phyloP scores from a whole-genome alignment of 35 echinoderm and acorn worm species.

The Lytechinus variegatus region DNA sequence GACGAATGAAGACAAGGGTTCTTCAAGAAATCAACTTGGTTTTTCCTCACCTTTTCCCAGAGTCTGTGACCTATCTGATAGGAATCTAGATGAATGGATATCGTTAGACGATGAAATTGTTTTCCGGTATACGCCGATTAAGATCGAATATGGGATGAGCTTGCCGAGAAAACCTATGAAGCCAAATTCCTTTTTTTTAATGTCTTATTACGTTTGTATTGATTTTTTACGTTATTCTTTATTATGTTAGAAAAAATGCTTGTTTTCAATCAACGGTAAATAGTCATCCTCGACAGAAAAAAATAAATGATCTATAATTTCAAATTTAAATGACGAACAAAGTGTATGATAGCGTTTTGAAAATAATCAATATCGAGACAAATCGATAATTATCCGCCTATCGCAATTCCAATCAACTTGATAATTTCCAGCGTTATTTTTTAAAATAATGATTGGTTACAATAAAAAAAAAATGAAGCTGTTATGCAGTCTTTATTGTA shows the following conservation, averaged over 20 bases:
- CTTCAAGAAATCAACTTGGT: background rate
- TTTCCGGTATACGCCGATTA: background rate
- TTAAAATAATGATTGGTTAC: too few relatives aligned
- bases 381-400: too few relatives aligned
- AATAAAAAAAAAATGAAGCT: too few relatives aligned
- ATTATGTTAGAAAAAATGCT: background rate
- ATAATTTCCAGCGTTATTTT: too few relatives aligned
- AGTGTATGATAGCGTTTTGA: too few relatives aligned
- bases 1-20: background rate
- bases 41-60: background rate
- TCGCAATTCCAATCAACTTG: too few relatives aligned
- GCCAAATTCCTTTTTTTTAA: background rate
- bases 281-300: too few relatives aligned
- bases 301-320: too few relatives aligned
- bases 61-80: background rate
- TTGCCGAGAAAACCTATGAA: background rate
- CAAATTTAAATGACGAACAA: too few relatives aligned
- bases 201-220: background rate
- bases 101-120: constrained; percentile 2
- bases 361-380: too few relatives aligned
- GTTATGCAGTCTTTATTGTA: too few relatives aligned
- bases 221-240: background rate
- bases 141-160: background rate
- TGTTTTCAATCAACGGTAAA: too few relatives aligned
- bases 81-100: background rate